These are phyloP conservation scores for Hestina assimilis DNA, from an alignment of 1,140 invertebrate genomes.

Conservation along the genomic window DNA sequence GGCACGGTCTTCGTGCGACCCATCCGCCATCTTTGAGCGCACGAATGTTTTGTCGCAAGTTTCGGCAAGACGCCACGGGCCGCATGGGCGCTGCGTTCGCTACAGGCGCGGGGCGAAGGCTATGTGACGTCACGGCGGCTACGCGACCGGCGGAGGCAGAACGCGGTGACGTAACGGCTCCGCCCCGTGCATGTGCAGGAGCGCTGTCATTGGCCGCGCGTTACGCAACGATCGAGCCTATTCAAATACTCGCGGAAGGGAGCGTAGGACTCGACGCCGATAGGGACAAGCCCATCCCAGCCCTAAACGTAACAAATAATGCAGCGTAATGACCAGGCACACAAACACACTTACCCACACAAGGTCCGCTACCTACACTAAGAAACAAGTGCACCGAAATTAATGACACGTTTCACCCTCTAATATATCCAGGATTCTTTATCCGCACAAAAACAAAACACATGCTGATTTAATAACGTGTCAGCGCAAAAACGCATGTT, in stretches of 20 bases:
- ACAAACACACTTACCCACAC: constrained; percentile 39
- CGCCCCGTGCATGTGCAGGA: constrained; percentile 72
- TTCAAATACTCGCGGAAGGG: constrained; percentile 70
- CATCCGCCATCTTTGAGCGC: constrained; percentile 78
- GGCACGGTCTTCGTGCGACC: constrained; percentile 61
- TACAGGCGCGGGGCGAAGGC: constrained; percentile 51
- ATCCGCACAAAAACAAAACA: constrained; percentile 23
- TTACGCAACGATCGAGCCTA: constrained; percentile 72
- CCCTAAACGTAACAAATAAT: constrained; percentile 69
- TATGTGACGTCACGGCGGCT: constrained; percentile 72
- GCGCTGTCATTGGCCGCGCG: constrained; percentile 72
- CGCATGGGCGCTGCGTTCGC: constrained; percentile 62
- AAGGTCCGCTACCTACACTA: constrained; percentile 15
- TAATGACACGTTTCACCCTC: constrained; percentile 63
- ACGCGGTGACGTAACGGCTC: constrained; percentile 70
- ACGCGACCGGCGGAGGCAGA: constrained; percentile 63
- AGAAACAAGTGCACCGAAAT: constrained; percentile 67
- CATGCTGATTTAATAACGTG: constrained; percentile 16
- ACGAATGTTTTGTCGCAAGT: constrained; percentile 75
- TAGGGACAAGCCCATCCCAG: constrained; percentile 65
- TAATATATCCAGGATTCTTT: constrained; percentile 30
- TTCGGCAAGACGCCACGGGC: constrained; percentile 51
- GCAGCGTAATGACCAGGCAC: constrained; percentile 61
- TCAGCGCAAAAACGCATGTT: not conserved
- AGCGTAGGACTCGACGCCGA: constrained; percentile 58